These are phyloP conservation scores for Gallinago undulata DNA, from an alignment of 2,113 vertebrate species.

Conservation along the genomic window DNA sequence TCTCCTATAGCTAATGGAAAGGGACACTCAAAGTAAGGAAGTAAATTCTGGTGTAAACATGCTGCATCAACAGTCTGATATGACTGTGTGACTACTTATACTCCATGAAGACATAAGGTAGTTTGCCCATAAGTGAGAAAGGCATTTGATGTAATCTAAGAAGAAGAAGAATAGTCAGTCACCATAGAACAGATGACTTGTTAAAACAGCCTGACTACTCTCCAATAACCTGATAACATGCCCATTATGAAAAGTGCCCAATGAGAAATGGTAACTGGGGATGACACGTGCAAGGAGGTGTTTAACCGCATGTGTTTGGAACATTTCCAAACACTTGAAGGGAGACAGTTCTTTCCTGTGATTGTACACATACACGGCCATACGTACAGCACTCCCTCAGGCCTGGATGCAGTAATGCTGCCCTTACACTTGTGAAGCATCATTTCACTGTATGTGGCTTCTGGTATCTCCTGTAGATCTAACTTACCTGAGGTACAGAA, in stretches of 20 bases:
- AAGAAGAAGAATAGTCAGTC: neutral
- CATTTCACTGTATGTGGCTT: neutral
- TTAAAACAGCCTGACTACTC: neutral
- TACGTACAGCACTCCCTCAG: rapidly evolving
- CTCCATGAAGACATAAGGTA: neutral
- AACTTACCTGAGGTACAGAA: neutral
- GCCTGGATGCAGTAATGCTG: neutral
- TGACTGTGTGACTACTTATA: neutral
- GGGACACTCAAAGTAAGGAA: neutral
- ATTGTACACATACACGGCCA: neutral
- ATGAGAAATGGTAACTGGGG: neutral
- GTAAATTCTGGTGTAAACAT: neutral
- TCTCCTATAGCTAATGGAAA: neutral
- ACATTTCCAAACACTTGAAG: neutral
- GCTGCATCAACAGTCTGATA: neutral
- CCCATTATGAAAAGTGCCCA: neutral
- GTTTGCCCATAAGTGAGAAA: neutral
- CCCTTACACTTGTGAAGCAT: neutral
- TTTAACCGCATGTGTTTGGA: neutral
- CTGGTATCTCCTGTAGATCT: neutral
- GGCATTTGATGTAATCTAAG: neutral
- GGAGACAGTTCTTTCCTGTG: neutral
- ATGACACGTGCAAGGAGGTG: neutral
- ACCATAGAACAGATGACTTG: neutral
- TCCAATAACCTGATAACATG: neutral